Percentiles rank a stretch among this genome's conserved stretches.
Evolutionary conservation across 2,113 vertebrate species (phyloP).

Genomic region (Oryzias melastigma): DNA sequence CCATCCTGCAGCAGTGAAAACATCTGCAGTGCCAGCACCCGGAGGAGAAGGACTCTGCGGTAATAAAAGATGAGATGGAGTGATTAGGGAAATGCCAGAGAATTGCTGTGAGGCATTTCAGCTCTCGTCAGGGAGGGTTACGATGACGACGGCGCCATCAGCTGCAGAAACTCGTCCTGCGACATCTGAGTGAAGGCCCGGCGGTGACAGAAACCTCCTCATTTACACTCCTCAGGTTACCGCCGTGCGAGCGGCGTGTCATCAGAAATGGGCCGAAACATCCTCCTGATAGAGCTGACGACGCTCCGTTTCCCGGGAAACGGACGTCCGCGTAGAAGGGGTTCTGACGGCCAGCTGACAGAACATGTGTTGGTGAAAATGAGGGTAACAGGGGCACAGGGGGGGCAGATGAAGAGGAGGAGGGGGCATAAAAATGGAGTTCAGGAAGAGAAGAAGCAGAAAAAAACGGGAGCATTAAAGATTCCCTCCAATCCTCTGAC

Average conservation of each 20-base stretch:
- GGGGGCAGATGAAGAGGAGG: constrained; percentile 28
- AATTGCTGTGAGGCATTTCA: constrained; percentile 50
- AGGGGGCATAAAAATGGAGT: constrained; percentile 24
- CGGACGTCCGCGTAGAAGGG: constrained; percentile 74
- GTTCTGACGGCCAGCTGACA: constrained; percentile 70
- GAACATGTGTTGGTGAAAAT: constrained; percentile 32
- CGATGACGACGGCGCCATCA: constrained; percentile 40
- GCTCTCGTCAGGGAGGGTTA: constrained; percentile 39
- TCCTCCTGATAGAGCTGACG: constrained; percentile 68
- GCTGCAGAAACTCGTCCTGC: constrained; percentile 30
- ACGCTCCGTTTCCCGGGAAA: constrained; percentile 80
- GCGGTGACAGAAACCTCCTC: constrained; percentile 18
- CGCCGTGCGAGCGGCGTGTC: constrained; percentile 29
- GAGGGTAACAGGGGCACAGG: constrained; percentile 7
- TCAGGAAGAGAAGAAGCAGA: not conserved
- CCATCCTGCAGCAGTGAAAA: constrained; percentile 51
- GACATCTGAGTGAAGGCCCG: constrained; percentile 32
- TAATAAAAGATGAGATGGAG: constrained; percentile 70
- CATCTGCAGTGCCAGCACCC: constrained; percentile 55
- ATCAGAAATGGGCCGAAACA: constrained; percentile 68
- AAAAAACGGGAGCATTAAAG: constrained; percentile 20
- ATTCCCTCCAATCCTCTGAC: constrained; percentile 39
- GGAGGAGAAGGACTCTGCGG: constrained; percentile 47
- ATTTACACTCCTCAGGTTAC: constrained; percentile 42
- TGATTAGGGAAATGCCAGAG: constrained; percentile 72